Conservation (phyloP, 2,797 vertebrate species). For the Catharus ustulatus region DNA sequence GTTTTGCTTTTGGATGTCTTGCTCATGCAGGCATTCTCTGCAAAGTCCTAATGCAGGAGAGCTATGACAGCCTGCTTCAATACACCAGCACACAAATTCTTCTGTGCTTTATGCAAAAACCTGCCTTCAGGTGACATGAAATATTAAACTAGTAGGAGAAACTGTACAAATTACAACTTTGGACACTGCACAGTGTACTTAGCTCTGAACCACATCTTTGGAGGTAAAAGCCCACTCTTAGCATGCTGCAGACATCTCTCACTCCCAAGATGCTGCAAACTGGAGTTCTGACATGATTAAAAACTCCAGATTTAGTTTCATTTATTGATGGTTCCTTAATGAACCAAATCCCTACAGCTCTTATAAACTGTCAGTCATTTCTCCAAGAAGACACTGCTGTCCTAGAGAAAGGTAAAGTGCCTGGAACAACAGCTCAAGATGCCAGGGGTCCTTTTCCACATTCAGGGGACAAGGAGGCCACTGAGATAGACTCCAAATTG, state of each 20-base stretch:
- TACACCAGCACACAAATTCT: not conserved
- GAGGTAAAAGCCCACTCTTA: not conserved
- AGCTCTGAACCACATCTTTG: not conserved
- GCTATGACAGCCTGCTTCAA: not conserved
- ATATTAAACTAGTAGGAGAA: conserved; percentile 11
- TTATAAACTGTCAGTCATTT: conserved; percentile 49
- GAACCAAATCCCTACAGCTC: conserved; percentile 5
- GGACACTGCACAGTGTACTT: not conserved
- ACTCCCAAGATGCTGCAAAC: not conserved
- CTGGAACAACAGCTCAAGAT: not conserved
- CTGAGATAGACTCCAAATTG: not conserved
- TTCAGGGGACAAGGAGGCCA: not conserved
- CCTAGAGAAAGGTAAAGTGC: conserved; percentile 7
- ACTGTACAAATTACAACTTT: not conserved
- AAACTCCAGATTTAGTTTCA: not conserved
- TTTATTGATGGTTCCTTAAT: conserved; percentile 30
- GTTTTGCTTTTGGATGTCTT: not conserved
- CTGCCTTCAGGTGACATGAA: conserved; percentile 26
- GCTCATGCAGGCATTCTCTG: not conserved
- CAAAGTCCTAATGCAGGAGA: not conserved
- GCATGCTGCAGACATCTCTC: not conserved
- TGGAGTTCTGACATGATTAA: conserved; percentile 12
- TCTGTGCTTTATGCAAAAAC: not conserved
- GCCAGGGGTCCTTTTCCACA: not conserved
- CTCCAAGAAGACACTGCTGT: not conserved